Percentiles rank a stretch among this genome's conserved stretches.
Conservation (phyloP, 1,140 invertebrate species). For the Patella vulgata region DNA sequence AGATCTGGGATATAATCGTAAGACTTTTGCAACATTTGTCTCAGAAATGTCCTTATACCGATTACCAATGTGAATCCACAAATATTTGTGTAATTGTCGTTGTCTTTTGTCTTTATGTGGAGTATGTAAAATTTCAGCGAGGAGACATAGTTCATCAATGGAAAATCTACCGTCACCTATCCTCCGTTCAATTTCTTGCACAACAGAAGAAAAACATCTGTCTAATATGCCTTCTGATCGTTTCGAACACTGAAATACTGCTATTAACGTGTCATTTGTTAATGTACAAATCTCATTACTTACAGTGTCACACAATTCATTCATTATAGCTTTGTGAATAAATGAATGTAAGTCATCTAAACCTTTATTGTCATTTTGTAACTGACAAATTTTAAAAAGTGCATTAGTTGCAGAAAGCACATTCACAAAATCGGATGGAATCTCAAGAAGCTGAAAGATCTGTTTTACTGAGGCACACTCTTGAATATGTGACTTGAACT, state of each 20-base stretch:
- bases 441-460: constrained; percentile 64
- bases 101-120: background rate
- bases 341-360: constrained; percentile 59
- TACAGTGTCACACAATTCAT: constrained; percentile 52
- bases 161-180: constrained; percentile 71
- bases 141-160: constrained; percentile 69
- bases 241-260: constrained; percentile 38
- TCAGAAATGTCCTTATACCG: constrained; percentile 72
- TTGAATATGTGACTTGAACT: constrained; percentile 63
- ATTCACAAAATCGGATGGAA: constrained; percentile 69
- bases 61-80: constrained; percentile 77
- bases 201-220: constrained; percentile 25
- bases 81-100: constrained; percentile 66
- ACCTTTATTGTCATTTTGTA: constrained; percentile 68
- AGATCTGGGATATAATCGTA: constrained; percentile 71
- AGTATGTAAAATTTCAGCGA: constrained; percentile 1
- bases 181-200: constrained; percentile 42
- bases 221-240: constrained; percentile 29
- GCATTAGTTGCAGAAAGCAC: constrained; percentile 69
- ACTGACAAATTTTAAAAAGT: constrained; percentile 69
- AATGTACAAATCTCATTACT: constrained; percentile 30
- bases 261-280: constrained; percentile 32
- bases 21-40: constrained; percentile 72
- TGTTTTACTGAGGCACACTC: constrained; percentile 50
- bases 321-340: constrained; percentile 49